Evolutionary conservation across 1,140 invertebrate species (phyloP), one percentile per base, ranked within the genome.

Genomic region (Eupeodes corollae): DNA sequence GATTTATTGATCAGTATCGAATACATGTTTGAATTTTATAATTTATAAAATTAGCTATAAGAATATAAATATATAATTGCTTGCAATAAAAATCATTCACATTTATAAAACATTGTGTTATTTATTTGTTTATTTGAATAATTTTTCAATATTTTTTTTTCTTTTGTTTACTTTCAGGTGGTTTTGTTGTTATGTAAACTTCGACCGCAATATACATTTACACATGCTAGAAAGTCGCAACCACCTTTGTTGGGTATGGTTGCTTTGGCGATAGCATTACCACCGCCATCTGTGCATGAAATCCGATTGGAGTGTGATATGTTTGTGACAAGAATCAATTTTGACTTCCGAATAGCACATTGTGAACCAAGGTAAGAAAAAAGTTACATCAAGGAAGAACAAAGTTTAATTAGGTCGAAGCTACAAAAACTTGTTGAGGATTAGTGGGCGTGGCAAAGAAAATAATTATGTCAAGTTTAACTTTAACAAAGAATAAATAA

Each of bases 271-370:
- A 94, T 97, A 47, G 93, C 93, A 0, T 74, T 97, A 42, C 93
- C 93, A 43, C 92, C 93, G 5, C 93, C 93, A 2, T 93, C 89
- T 39, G 90, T 97, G 39, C 93, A 96, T 62, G 94, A 98, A 75
- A 91, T 98, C 45, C 79, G 92, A 45, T 76, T 98, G 46, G 93
- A 97, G 70, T 82, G 85, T 21, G 92, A 96, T 62, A 95, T 95
- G 86, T 97, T 98, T 70, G 92, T 97, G 54, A 96, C 90, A 35
- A 80, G 92, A 57, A 86, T 97, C 52, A 92, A 85, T 63, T 93
- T 97, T 56, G 90, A 98, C 70, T 93, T 98, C 70, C 82, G 86
- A 73, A 88, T 98, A 75, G 87, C 90, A 42, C 93, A 97, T 68
- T 97, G 92, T 67, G 94, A 98, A 70, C 92, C 92, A 56, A 89